Percentiles rank a stretch among this genome's conserved stretches.
These are phyloP conservation scores for Anarrhichthys ocellatus DNA, from an alignment of 2,113 vertebrate species.

Conservation along the genomic window DNA sequence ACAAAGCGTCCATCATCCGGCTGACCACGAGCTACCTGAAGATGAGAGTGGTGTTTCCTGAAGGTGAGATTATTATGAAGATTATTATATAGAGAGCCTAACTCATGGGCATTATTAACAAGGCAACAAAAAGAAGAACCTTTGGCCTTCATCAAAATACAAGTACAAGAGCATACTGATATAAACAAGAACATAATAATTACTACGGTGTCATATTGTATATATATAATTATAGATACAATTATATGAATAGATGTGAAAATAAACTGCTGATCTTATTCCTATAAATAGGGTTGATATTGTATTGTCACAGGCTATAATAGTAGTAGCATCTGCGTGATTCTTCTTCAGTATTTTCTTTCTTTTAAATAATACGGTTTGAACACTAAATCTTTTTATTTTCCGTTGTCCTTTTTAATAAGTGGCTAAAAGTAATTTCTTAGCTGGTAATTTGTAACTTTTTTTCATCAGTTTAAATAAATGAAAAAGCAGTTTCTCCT, in stretches of 20 bases:
- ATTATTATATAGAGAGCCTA: background rate
- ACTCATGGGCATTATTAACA: too few species aligned
- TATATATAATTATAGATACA: background rate
- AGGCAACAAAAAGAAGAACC: background rate
- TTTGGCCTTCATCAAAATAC: background rate
- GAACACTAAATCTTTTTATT: background rate
- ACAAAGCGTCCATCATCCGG: constrained; percentile 98
- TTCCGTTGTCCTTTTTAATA: background rate
- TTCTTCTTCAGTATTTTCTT: background rate
- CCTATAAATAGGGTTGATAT: background rate
- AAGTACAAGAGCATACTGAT: background rate
- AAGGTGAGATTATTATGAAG: constrained; percentile 84
- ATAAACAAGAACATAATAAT: background rate
- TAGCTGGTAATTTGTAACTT: too few species aligned
- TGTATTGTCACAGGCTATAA: background rate
- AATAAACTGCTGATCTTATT: background rate
- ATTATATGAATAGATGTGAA: background rate
- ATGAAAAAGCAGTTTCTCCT: background rate
- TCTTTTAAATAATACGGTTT: background rate
- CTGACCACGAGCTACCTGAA: constrained; percentile 98
- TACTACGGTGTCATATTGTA: background rate
- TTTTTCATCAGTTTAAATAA: background rate
- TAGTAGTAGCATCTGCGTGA: background rate
- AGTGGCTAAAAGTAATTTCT: background rate
- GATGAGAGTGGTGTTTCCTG: constrained; percentile 96